Base-by-base conservation (phyloP, 2,113 vertebrate species). In the Cranoglanis bouderius region DNA sequence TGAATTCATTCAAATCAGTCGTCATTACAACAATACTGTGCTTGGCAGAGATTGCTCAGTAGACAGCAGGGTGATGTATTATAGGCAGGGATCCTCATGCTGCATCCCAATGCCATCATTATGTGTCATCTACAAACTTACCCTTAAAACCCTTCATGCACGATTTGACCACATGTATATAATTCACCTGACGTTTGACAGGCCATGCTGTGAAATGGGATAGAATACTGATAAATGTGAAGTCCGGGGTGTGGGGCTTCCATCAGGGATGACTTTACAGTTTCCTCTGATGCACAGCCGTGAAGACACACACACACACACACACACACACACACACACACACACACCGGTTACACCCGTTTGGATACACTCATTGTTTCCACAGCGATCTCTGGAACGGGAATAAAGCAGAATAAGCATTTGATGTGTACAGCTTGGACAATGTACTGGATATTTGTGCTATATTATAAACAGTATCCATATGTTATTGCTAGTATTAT, bases 231-330 rank as follows among this genome's bases (percentile, higher is more conserved):
- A 88, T 67, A 63, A 87, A 89, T 78, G 72, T 1, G 61, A 57
- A 40, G 85, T 61, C 32, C 72, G 67, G 83, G 87, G 87, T 87
- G 87, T 90, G 63, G 83, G 74, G 43, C 78, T 74, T 87, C 84
- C 82, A 85, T 89, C 82, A 63, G 77, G 85, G 46, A 65, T 19
- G 32, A 65, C 70, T 43, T 85, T 87, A 85, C 63, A 82, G 84
- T 87, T 89, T 91, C 82, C 82, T 38, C 74, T 75, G 65, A 43
- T 61, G 88, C 85, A 49, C 35, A 46, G 80, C 61, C 63, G 55
- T 16, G 38, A 85, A 85, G 88, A 87, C 85, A 29, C 77, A 88
- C 86, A 40, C 77, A 51, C n/a, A 70, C 32, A 70, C 65, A 70
- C n/a, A 35, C 29, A 67, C 29, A 32, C 65, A 70, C 65, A 70